A percentile compares a stretch with the other conserved stretches of the same genome.
Conservation (phyloP, 2,113 vertebrate genomes). For the Oncorhynchus tshawytscha region DNA sequence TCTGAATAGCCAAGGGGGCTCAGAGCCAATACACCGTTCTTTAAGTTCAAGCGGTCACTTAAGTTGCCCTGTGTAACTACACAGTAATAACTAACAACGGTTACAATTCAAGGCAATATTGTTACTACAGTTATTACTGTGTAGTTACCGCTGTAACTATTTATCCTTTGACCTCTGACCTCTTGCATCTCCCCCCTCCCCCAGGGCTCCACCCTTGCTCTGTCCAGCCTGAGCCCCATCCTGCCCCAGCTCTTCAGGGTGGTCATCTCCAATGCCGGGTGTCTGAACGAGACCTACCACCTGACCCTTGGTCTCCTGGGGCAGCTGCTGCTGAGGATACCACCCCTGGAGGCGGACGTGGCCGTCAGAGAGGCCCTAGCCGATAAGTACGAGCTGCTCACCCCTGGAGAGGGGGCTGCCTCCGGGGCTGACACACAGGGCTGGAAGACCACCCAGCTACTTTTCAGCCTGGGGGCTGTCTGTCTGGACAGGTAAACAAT, state of each 20-base stretch:
- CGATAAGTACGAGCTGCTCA: conserved; percentile 81
- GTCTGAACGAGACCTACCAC: conserved; percentile 94
- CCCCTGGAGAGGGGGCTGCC: conserved; percentile 71
- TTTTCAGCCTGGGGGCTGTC: conserved; percentile 92
- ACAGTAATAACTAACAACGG: too few relatives aligned
- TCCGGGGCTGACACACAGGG: conserved; percentile 72
- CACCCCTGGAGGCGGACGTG: conserved; percentile 82
- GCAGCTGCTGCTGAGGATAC: conserved; percentile 86
- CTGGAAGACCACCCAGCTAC: conserved; percentile 93
- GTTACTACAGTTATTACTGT: too few relatives aligned
- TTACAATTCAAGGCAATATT: too few relatives aligned
- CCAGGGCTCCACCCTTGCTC: conserved; percentile 78
- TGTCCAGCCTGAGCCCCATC: conserved; percentile 84
- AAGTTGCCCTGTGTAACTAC: too few relatives aligned
- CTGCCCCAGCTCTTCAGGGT: conserved; percentile 92
- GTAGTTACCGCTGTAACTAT: too few relatives aligned
- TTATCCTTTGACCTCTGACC: too few relatives aligned
- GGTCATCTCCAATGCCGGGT: conserved; percentile 92
- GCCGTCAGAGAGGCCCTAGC: conserved; percentile 87
- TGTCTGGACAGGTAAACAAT: conserved; percentile 89
- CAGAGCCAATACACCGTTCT: not conserved
- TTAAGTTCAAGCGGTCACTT: not conserved
- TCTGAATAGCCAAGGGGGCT: too few relatives aligned
- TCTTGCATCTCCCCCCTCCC: not conserved
- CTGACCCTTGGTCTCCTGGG: conserved; percentile 93